Evolutionary conservation across 2,797 vertebrate genomes (phyloP).

Genomic region (Megalops cyprinoides): DNA sequence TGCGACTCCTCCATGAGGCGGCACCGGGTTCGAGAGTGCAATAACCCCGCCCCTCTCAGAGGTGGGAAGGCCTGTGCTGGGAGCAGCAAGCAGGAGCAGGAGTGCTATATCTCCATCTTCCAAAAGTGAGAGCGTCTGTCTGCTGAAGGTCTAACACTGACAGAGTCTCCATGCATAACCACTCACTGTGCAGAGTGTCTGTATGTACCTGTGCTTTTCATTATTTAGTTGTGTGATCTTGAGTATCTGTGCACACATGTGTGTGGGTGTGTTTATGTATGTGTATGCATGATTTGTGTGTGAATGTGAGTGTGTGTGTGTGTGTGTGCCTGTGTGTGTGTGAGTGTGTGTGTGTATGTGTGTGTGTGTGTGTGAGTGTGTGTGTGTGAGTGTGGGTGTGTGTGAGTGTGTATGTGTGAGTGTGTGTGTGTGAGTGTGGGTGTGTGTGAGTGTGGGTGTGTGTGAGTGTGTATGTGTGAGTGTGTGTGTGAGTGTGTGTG

Average conservation of each 20-base stretch:
- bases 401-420: background rate
- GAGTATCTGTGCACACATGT: too few relatives aligned
- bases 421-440: background rate
- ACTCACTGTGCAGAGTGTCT: too few relatives aligned
- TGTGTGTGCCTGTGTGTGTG: too few relatives aligned
- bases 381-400: background rate
- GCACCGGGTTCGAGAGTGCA: slow-evolving; percentile 76
- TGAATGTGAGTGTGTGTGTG: background rate
- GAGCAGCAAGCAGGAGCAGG: slow-evolving; percentile 65
- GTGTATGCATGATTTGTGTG: slow-evolving; percentile 19
- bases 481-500: too few relatives aligned
- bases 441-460: background rate
- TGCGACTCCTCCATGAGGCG: slow-evolving; percentile 76
- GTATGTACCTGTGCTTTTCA: too few relatives aligned
- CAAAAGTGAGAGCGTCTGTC: too few relatives aligned
- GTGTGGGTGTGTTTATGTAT: too few relatives aligned
- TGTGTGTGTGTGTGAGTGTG: background rate
- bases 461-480: too few relatives aligned
- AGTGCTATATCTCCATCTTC: slow-evolving; percentile 84
- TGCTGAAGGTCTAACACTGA: too few relatives aligned
- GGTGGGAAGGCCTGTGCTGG: slow-evolving; percentile 81
- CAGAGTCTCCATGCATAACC: too few relatives aligned
- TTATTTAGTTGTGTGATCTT: too few relatives aligned
- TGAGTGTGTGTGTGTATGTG: background rate
- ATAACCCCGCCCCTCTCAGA: slow-evolving; percentile 76